phyloP scores from a whole-genome alignment of 2,888 invertebrate species.

The Ichneumoninae sp. region DNA sequence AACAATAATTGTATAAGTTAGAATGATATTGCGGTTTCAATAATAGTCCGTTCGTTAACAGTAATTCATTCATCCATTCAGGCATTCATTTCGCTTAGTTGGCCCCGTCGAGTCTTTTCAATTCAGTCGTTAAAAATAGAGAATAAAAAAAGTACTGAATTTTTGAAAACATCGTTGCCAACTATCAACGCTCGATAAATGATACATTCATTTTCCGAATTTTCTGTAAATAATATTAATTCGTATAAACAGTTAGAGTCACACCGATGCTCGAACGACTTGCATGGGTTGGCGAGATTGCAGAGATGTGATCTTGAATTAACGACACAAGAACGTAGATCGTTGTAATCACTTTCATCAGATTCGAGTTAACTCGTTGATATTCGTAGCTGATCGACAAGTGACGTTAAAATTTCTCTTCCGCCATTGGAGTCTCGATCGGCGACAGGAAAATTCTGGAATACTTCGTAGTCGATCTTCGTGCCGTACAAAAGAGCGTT shows the following conservation, averaged over 20 bases:
- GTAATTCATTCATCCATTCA: background rate
- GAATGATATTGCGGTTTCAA: background rate
- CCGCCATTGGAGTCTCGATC: background rate
- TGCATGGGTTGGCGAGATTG: background rate
- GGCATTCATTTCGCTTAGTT: background rate
- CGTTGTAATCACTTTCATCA: conserved; percentile 5
- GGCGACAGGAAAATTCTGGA: conserved; percentile 26
- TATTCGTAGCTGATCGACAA: background rate
- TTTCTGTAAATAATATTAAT: background rate
- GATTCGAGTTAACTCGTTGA: background rate
- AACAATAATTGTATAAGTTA: background rate
- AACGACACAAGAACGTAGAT: background rate
- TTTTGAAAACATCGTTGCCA: background rate
- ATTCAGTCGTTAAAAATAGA: background rate
- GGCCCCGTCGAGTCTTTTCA: background rate
- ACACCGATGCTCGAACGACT: background rate
- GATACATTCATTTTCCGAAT: background rate
- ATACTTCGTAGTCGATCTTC: conserved; percentile 41
- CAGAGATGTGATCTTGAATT: background rate
- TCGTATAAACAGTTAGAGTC: background rate
- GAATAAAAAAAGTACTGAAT: background rate
- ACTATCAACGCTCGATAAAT: background rate
- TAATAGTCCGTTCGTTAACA: background rate
- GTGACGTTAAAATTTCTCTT: background rate
- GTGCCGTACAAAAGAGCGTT: conserved; percentile 55